phyloP scores from a whole-genome alignment of 2,797 vertebrate species.

The Urophycis tenuis region DNA sequence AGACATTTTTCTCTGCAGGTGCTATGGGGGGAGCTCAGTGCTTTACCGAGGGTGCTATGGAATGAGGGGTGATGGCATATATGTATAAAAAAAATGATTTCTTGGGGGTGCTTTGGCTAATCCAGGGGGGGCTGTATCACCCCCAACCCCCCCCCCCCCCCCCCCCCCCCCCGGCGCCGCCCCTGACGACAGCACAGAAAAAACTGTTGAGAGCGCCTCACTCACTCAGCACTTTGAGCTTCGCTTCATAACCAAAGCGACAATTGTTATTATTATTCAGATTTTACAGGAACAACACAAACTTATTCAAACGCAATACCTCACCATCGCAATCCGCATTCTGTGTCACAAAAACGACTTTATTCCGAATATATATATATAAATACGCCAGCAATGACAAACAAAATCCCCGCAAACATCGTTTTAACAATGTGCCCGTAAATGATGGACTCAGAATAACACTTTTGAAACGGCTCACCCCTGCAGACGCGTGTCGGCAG shows the following conservation, averaged over 20 bases:
- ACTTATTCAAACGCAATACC: background rate
- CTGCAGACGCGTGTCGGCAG: background rate
- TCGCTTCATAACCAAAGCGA: background rate
- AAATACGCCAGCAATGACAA: background rate
- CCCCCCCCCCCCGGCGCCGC: no score
- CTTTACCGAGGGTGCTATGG: no score
- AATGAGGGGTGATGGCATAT: no score
- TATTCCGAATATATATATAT: background rate
- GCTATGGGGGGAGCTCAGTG: no score
- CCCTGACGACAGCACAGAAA: no score
- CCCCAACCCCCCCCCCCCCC: no score
- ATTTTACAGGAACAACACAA: background rate
- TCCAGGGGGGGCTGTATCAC: no score
- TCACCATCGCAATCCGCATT: background rate
- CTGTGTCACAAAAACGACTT: background rate
- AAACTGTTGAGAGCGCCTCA: no score
- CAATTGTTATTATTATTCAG: background rate
- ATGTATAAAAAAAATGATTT: no score
- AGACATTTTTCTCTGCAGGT: no score
- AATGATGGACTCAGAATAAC: background rate
- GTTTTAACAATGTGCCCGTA: background rate
- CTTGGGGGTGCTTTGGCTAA: no score
- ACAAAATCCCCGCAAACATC: background rate
- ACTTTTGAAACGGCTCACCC: background rate
- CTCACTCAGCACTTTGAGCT: background rate